Conservation (phyloP, 2,888 invertebrate genomes). For the Orchesellides sinensis region DNA sequence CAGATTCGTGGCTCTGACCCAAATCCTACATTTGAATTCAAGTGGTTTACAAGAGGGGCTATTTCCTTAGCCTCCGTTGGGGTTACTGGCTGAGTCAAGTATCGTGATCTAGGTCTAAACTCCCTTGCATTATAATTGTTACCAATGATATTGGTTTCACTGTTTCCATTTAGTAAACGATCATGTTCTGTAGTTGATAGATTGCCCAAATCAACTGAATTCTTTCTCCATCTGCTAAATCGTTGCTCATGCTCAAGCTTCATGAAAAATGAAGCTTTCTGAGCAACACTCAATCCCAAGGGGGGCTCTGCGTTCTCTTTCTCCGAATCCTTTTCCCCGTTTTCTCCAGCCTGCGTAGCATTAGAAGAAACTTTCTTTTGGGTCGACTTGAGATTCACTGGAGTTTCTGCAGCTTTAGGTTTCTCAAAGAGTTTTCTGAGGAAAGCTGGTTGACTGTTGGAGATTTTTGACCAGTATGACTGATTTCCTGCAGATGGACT, state of each 20-base stretch:
- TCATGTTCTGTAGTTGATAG: neutral
- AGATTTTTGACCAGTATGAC: slow-evolving; percentile 72
- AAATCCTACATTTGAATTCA: slow-evolving; percentile 27
- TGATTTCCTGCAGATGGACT: slow-evolving; percentile 73
- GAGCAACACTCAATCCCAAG: slow-evolving; percentile 71
- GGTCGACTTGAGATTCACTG: slow-evolving; percentile 13
- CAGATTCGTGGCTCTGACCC: slow-evolving; percentile 50
- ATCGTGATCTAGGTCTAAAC: slow-evolving; percentile 42
- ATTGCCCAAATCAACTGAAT: slow-evolving; percentile 63
- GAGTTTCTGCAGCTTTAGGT: slow-evolving; percentile 50
- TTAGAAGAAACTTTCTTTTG: neutral
- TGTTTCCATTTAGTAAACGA: neutral
- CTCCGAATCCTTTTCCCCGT: slow-evolving; percentile 25
- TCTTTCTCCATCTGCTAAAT: slow-evolving; percentile 73
- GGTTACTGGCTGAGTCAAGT: slow-evolving; percentile 69
- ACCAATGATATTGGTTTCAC: neutral
- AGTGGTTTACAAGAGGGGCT: slow-evolving; percentile 9
- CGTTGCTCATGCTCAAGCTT: slow-evolving; percentile 72
- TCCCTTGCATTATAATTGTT: slow-evolving; percentile 20
- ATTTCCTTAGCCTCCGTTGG: slow-evolving; percentile 61
- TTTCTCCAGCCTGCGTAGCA: slow-evolving; percentile 7
- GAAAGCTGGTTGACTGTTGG: slow-evolving; percentile 70
- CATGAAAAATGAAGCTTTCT: slow-evolving; percentile 74
- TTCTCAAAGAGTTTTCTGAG: slow-evolving; percentile 71
- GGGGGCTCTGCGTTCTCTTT: slow-evolving; percentile 64